Conservation (phyloP, 2,888 invertebrate genomes). For the Tetanocera ferruginea region DNA sequence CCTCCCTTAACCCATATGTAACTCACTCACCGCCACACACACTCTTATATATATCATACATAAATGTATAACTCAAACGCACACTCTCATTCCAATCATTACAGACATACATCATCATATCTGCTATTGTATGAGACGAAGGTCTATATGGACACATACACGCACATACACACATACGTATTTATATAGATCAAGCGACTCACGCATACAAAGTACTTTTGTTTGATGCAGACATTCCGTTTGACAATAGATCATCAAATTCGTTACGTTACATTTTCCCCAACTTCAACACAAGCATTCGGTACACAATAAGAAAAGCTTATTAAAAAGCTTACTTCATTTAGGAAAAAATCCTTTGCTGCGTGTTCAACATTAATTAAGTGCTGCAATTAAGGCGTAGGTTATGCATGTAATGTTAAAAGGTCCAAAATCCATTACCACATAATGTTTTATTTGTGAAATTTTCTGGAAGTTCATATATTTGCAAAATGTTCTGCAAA, state of each 20-base stretch:
- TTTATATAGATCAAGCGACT: constrained; percentile 16
- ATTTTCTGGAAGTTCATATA: too few relatives aligned
- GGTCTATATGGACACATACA: constrained; percentile 42
- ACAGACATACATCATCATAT: too few relatives aligned
- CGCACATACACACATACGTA: constrained; percentile 24
- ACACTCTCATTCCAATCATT: too few relatives aligned
- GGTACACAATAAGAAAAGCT: background rate
- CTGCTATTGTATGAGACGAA: background rate
- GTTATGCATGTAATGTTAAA: too few relatives aligned
- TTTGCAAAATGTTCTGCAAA: too few relatives aligned
- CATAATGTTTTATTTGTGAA: too few relatives aligned
- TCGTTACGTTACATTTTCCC: constrained; percentile 62
- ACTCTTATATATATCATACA: background rate
- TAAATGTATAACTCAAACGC: too few relatives aligned
- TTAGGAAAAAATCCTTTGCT: background rate
- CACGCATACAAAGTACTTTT: constrained; percentile 57
- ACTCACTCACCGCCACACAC: constrained; percentile 39
- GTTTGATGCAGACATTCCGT: constrained; percentile 50
- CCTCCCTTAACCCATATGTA: constrained; percentile 29
- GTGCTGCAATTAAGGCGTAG: too few relatives aligned
- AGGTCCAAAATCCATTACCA: too few relatives aligned
- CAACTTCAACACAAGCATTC: background rate
- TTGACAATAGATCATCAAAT: constrained; percentile 70
- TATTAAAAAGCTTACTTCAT: background rate
- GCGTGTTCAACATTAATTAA: too few relatives aligned